Evolutionary conservation across 2,113 vertebrate species (phyloP).

Genomic region (Platichthys stellatus): DNA sequence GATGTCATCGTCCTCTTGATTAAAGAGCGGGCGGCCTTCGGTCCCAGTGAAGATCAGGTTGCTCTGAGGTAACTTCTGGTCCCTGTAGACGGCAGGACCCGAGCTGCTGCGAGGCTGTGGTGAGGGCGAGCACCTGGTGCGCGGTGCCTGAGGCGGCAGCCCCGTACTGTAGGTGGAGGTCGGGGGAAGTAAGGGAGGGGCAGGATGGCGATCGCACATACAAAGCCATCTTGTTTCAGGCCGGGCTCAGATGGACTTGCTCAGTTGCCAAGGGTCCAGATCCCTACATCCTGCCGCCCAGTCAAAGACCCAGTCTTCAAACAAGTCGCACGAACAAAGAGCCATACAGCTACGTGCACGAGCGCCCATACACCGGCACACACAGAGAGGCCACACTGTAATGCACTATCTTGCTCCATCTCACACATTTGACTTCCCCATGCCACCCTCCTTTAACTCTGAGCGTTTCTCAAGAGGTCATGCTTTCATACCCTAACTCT

Average conservation of each 20-base stretch:
- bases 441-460: constrained; percentile 31
- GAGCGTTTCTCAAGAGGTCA: constrained; percentile 49
- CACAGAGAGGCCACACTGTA: constrained; percentile 33
- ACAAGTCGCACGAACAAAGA: constrained; percentile 77
- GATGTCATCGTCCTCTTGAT: constrained; percentile 53
- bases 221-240: constrained; percentile 84
- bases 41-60: constrained; percentile 57
- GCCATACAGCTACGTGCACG: constrained; percentile 58
- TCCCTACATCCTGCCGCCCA: constrained; percentile 76
- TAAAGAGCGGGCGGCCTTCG: constrained; percentile 41
- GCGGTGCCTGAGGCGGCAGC: constrained; percentile 34
- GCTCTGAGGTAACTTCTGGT: constrained; percentile 46
- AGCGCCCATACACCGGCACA: constrained; percentile 29
- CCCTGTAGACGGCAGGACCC: constrained; percentile 20
- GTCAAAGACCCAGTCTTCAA: constrained; percentile 73
- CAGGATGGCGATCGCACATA: constrained; percentile 61
- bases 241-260: constrained; percentile 74
- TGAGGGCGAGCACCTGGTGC: constrained; percentile 63
- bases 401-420: constrained; percentile 34
- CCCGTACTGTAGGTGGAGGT: constrained; percentile 47
- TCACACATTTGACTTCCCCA: constrained; percentile 17
- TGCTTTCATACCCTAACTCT: constrained; percentile 30
- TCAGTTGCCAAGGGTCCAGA: constrained; percentile 77
- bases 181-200: constrained; percentile 70
- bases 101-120: constrained; percentile 36